These are phyloP conservation scores for Lepus americanus DNA, from an alignment of 2,113 vertebrate genomes.

Conservation along the genomic window DNA sequence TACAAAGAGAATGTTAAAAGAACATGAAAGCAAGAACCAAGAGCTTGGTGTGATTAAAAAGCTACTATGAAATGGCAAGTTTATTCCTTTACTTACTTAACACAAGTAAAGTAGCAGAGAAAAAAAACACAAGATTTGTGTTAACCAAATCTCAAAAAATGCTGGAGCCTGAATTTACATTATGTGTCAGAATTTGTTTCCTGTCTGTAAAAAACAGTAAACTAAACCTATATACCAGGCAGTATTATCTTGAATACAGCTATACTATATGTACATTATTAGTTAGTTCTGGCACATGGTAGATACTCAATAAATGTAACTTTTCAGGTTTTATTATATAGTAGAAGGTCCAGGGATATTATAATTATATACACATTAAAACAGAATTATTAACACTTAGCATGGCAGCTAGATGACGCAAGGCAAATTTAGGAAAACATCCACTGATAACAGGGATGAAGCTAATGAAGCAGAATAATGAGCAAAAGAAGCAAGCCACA, in stretches of 20 bases:
- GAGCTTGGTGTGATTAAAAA: background rate
- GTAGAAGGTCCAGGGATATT: background rate
- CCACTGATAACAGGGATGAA: background rate
- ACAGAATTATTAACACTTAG: background rate
- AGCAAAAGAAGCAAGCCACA: background rate
- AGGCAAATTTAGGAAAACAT: background rate
- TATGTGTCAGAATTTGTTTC: slow-evolving; percentile 57
- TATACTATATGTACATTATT: background rate
- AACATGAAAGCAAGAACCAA: background rate
- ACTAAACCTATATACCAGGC: background rate
- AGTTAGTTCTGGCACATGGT: background rate
- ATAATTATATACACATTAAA: background rate
- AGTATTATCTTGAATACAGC: background rate
- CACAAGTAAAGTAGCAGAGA: background rate
- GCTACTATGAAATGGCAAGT: background rate
- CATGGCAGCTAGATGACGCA: background rate
- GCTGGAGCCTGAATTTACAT: background rate
- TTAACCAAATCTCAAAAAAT: slow-evolving; percentile 45
- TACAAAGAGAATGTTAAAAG: no score
- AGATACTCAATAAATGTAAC: background rate
- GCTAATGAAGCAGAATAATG: background rate
- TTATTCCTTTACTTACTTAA: slow-evolving; percentile 2
- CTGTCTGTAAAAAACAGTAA: background rate
- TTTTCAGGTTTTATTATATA: background rate
- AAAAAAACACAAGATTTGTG: background rate